Percentiles rank a stretch among this genome's conserved stretches.
Evolutionary conservation across 2,888 invertebrate species (phyloP).

Genomic region (Conchocele bisecta): DNA sequence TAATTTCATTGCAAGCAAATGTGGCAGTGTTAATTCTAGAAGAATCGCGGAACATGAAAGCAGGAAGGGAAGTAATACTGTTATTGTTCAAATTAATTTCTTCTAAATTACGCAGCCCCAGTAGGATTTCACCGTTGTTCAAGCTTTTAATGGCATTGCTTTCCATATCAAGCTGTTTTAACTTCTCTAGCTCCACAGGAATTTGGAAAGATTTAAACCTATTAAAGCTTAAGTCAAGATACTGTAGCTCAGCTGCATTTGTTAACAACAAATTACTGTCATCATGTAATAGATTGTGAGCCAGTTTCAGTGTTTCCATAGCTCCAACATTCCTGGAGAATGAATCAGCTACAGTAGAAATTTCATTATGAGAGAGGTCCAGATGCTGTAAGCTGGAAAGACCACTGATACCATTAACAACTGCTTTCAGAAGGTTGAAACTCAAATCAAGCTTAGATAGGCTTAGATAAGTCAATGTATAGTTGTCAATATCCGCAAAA

Average conservation of each 20-base stretch:
- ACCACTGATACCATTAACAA: conserved; percentile 48
- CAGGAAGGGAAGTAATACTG: conserved; percentile 61
- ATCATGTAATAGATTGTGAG: conserved; percentile 62
- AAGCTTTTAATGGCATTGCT: conserved; percentile 47
- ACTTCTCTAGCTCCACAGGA: conserved; percentile 42
- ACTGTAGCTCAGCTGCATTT: conserved; percentile 45
- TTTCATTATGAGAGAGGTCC: conserved; percentile 60
- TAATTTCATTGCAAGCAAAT: conserved; percentile 74
- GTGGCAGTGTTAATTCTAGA: conserved; percentile 65
- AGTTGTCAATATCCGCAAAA: conserved; percentile 34
- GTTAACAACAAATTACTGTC: conserved; percentile 41
- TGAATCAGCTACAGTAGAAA: conserved; percentile 48
- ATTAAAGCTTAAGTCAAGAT: conserved; percentile 67
- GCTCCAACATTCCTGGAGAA: conserved; percentile 59
- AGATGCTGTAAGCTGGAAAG: conserved; percentile 49
- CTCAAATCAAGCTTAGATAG: conserved; percentile 60
- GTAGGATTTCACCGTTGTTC: conserved; percentile 40
- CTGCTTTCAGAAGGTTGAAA: conserved; percentile 56
- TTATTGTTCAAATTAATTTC: conserved; percentile 60
- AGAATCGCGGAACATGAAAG: conserved; percentile 68
- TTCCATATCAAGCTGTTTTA: conserved; percentile 43
- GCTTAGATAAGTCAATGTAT: conserved; percentile 53
- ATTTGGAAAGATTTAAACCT: conserved; percentile 46
- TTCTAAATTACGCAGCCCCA: conserved; percentile 46
- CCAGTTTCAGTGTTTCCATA: conserved; percentile 60